Evolutionary conservation across 2,888 invertebrate genomes (phyloP), one percentile per base, ranked within the genome.

Genomic region (Macaria notata): DNA sequence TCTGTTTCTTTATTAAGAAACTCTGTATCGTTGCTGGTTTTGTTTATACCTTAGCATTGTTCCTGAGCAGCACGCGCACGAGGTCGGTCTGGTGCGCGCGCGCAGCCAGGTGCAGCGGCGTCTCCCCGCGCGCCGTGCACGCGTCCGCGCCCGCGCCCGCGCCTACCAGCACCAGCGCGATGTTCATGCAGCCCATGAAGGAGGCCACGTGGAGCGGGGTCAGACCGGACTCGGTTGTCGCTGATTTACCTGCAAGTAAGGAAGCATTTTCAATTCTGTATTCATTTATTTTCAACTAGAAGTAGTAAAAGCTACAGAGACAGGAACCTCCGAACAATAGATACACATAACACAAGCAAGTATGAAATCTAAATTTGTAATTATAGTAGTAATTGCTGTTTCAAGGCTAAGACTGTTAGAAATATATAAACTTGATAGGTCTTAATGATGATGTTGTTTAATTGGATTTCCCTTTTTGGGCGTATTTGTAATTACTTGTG

Each of bases 151-250:
- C 96, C 29, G 98, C 98, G 64, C 98, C 98, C 73, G 98, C 98
- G 95, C 94, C 69, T 62, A 99, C 93, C 79, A 99, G 70, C 68
- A 97, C 98, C 75, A 99, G 96, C 64, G 99, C 99, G 78, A 99
- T 99, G 92, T 99, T 98, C 97, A 99, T 98, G 86, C 98, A 98
- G 59, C 99, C 99, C 99, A 99, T 99, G 92, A 99, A 99, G 71
- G 98, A 96, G 5, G 99, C 98, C 62, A 99, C 99, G 90, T 99
- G 99, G 31, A 99, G 93, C 0, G 99, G 98, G 3, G 99, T 99
- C 68, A 99, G 92, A 0, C 99, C 99, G 31, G 94, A 94, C 68
- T 95, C 95, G 0, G 95, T 95, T 0, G 95, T 95, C 4, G 95
- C 94, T 49, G 94, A 93, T 70, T 95, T 94, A 68, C 93, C 93